Conservation (phyloP, 2,113 vertebrate species). For the Vanacampus margaritifer region DNA sequence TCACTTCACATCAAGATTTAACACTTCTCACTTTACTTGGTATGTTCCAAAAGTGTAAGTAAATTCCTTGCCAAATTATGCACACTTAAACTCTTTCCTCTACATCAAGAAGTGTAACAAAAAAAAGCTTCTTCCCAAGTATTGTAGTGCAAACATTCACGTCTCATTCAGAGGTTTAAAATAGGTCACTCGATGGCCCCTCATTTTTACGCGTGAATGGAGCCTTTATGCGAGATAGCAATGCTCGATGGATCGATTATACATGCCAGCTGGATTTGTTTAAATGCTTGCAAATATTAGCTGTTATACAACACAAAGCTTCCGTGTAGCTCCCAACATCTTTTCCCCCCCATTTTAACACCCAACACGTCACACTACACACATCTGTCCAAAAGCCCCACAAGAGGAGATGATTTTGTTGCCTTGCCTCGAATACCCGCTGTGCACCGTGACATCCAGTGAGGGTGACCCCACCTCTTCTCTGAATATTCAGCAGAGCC, state of each 20-base stretch:
- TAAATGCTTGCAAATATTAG: not conserved
- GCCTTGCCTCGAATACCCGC: not conserved
- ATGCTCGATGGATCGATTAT: slow-evolving; percentile 1
- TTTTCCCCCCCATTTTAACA: not conserved
- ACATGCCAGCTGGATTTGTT: not conserved
- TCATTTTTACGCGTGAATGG: slow-evolving; percentile 49
- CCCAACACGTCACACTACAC: not conserved
- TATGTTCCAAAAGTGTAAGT: too few relatives aligned
- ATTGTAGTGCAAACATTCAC: not conserved
- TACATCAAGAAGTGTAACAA: not conserved
- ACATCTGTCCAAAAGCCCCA: not conserved
- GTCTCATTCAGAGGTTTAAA: slow-evolving; percentile 23
- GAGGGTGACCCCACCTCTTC: slow-evolving; percentile 37
- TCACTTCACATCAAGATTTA: too few relatives aligned
- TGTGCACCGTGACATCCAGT: not conserved
- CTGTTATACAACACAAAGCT: not conserved
- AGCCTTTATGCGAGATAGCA: slow-evolving; percentile 45
- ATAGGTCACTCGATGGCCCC: slow-evolving; percentile 38
- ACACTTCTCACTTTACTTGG: too few relatives aligned
- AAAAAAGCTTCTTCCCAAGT: too few relatives aligned
- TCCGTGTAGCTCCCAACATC: not conserved
- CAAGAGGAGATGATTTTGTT: not conserved
- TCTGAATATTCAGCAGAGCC: slow-evolving; percentile 53
- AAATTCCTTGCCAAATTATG: too few relatives aligned
- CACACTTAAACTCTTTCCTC: not conserved